Evolutionary conservation across 2,113 vertebrate genomes (phyloP), one percentile per base, ranked within the genome.

Genomic region (Stegastes partitus): DNA sequence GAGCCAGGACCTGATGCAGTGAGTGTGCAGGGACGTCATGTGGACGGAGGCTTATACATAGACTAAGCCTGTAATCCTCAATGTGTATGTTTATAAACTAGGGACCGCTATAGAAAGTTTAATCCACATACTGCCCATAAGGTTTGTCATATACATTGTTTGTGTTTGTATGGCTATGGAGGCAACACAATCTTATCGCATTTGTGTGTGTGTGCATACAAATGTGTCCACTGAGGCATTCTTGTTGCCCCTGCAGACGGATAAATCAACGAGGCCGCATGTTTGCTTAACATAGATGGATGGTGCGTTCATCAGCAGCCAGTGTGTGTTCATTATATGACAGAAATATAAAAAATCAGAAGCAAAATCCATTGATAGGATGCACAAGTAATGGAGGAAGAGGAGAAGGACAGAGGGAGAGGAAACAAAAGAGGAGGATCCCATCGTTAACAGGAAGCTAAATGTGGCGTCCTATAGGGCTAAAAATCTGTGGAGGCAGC

Each of bases 41-140:
- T 74, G 57, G 62, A 75, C 42, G 7, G n/a, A 77, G 49, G 28
- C 59, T 55, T 51, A 57, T 12, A 56, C 11, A 44, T 11, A 58
- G 23, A 45, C 58, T 78, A 76, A 84, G 63, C 67, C 63, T 55
- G 22, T 77, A 86, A 89, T 87, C 78, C 75, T 56, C 26, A 28
- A 0, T 77, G 68, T 78, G 63, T 74, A 79, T 67, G 62, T 82
- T 71, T 71, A 50, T 55, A 64, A 69, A 84, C 25, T 19, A 47
- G 42, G 26, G 21, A 70, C 73, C 77, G 59, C 62, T 77, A 57
- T 57, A 65, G 49, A 75, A 79, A 44, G 23, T 74, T 67, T 84
- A 87, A 89, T 90, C 84, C 79, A 68, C 54, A 74, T 25, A n/a
- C 58, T 44, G 19, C 2, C 25, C 47, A 9, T 37, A 74, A 21